Conservation (phyloP, 2,888 invertebrate species). For the Nycteola revayana region DNA sequence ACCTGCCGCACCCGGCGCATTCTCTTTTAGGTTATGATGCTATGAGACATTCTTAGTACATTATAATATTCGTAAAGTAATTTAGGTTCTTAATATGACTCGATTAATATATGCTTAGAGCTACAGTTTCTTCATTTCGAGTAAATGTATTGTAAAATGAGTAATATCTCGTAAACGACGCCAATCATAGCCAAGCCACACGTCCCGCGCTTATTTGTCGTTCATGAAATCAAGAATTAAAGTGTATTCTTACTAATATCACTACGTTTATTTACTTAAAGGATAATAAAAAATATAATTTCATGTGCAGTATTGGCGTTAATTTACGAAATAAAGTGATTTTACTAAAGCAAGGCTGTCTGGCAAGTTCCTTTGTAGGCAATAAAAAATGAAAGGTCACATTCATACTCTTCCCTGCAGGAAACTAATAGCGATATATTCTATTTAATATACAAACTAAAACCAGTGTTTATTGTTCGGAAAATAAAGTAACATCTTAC, state of each 20-base stretch:
- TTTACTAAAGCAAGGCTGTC: constrained; percentile 30
- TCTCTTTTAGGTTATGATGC: constrained; percentile 65
- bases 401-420: neutral
- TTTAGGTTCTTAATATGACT: too few species aligned
- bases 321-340: constrained; percentile 14
- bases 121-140: too few species aligned
- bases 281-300: too few species aligned
- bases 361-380: constrained; percentile 52
- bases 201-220: constrained; percentile 72
- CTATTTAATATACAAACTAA: neutral
- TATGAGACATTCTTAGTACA: constrained; percentile 22
- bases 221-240: too few species aligned
- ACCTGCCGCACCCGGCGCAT: constrained; percentile 58
- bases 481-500: constrained; percentile 35
- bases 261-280: too few species aligned
- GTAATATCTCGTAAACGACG: constrained; percentile 47
- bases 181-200: constrained; percentile 51
- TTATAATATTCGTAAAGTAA: too few species aligned
- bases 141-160: constrained; percentile 7
- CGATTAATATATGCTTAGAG: too few species aligned
- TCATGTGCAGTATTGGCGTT: neutral
- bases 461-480: constrained; percentile 1
- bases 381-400: constrained; percentile 36
- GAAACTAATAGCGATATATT: neutral
- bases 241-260: too few species aligned